These are phyloP conservation scores for Papilio protenor DNA, from an alignment of 2,888 invertebrate species.

Conservation along the genomic window DNA sequence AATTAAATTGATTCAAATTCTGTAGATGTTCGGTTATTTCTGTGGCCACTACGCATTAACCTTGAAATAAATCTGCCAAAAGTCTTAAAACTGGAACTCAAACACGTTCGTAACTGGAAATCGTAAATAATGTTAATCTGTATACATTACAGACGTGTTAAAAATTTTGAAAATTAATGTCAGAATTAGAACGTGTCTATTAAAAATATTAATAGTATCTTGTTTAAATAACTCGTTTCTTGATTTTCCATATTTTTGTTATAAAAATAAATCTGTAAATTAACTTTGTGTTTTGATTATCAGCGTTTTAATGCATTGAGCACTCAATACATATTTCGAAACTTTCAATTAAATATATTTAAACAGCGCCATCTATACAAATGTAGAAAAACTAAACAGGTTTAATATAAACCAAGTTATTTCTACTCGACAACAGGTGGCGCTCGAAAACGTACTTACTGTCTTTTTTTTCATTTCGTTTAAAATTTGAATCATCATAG, in stretches of 20 bases:
- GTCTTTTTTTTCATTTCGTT: no score
- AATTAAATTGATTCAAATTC: not conserved
- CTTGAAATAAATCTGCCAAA: constrained; percentile 60
- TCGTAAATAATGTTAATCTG: not conserved
- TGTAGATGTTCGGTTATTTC: constrained; percentile 49
- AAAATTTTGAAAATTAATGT: not conserved
- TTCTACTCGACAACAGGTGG: constrained; percentile 34
- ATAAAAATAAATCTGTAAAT: not conserved
- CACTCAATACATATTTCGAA: not conserved
- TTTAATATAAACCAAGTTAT: not conserved
- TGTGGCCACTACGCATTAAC: constrained; percentile 53
- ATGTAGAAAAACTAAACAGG: not conserved
- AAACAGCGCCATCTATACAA: constrained; percentile 26
- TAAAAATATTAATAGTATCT: not conserved
- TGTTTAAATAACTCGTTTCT: not conserved
- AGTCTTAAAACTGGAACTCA: constrained; percentile 31
- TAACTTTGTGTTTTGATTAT: not conserved
- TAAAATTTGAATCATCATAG: no score
- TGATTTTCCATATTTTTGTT: not conserved
- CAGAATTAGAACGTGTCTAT: not conserved
- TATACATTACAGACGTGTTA: not conserved
- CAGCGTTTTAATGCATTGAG: not conserved
- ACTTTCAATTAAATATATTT: not conserved
- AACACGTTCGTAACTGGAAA: not conserved
- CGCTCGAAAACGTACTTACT: not conserved